phyloP scores from a whole-genome alignment of 2,113 vertebrate genomes.

The Ailuropoda melanoleuca region DNA sequence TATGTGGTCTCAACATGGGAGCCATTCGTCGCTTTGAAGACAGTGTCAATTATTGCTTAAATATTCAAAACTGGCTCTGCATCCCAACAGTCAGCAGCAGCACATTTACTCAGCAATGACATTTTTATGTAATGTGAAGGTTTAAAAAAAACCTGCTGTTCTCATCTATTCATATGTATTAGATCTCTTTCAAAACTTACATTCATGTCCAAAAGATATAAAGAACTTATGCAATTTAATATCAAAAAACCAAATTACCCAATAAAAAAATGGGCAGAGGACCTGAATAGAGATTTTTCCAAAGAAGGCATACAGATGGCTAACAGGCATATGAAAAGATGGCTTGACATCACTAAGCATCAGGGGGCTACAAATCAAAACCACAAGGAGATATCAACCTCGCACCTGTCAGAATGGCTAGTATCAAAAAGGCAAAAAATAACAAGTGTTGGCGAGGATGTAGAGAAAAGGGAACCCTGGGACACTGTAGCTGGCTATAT shows the following conservation, averaged over 20 bases:
- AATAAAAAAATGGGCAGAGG: background rate
- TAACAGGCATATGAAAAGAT: background rate
- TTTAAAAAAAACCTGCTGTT: constrained; percentile 64
- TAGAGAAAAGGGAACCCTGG: background rate
- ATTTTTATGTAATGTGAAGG: constrained; percentile 60
- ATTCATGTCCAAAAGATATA: background rate
- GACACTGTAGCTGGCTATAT: background rate
- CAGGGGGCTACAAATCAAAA: background rate
- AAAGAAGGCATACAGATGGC: background rate
- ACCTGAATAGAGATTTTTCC: background rate
- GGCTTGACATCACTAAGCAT: background rate
- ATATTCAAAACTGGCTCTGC: constrained; percentile 67
- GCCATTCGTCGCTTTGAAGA: constrained; percentile 63
- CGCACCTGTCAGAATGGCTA: background rate
- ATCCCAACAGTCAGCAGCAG: constrained; percentile 29
- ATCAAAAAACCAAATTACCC: background rate
- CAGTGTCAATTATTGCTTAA: constrained; percentile 72
- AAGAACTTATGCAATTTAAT: background rate
- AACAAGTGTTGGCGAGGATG: background rate
- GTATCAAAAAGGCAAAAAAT: background rate
- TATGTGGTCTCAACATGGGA: constrained; percentile 63
- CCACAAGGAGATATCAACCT: background rate
- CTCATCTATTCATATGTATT: constrained; percentile 31
- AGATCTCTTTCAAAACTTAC: constrained; percentile 19
- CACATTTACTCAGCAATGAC: constrained; percentile 64